Percentiles rank a stretch among this genome's conserved stretches.
These are phyloP conservation scores for Manis crassicaudata DNA, from an alignment of 2,797 vertebrate species.

Conservation along the genomic window DNA sequence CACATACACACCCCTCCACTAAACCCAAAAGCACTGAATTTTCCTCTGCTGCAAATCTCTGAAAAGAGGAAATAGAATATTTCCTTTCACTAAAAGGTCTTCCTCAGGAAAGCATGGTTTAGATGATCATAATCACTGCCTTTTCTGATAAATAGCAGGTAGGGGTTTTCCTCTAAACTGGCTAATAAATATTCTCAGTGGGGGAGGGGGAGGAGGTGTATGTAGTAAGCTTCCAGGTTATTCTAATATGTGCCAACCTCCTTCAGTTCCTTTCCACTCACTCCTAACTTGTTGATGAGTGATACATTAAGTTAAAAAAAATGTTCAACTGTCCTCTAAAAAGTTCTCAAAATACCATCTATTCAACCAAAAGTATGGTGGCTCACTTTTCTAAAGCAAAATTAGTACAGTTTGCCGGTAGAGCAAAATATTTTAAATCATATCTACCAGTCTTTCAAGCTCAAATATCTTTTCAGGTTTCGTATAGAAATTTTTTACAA, in stretches of 20 bases:
- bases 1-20: background rate
- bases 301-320: background rate
- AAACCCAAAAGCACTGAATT: slow-evolving; percentile 5
- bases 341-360: slow-evolving; percentile 46
- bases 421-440: slow-evolving; percentile 38
- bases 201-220: background rate
- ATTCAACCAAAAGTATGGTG: background rate
- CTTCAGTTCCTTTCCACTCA: background rate
- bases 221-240: background rate
- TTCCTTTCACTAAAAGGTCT: slow-evolving; percentile 57
- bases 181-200: background rate
- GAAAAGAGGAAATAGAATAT: slow-evolving; percentile 58
- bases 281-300: background rate
- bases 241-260: background rate
- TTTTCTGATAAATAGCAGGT: background rate
- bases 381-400: slow-evolving; percentile 36
- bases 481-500: slow-evolving; percentile 28
- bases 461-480: background rate
- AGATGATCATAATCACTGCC: background rate
- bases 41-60: slow-evolving; percentile 29
- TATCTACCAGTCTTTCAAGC: background rate
- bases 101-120: slow-evolving; percentile 57
- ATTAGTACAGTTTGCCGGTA: background rate
- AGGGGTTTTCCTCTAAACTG: slow-evolving; percentile 2
- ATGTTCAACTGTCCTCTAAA: background rate